These are phyloP conservation scores for Agapornis canus DNA, from an alignment of 2,797 vertebrate genomes.

Conservation along the genomic window DNA sequence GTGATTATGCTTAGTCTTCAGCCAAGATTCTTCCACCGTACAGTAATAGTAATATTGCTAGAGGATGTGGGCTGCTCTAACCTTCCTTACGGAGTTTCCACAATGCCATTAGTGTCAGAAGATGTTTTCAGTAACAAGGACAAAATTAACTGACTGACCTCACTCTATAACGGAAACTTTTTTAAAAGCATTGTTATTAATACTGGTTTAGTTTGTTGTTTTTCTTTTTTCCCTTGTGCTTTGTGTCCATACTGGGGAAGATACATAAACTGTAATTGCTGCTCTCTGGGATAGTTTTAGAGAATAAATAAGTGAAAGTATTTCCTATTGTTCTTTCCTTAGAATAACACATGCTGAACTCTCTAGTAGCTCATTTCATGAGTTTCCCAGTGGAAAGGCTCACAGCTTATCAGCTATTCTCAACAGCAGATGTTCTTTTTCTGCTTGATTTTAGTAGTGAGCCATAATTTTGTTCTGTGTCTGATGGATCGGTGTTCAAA, in stretches of 20 bases:
- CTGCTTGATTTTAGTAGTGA: constrained; percentile 35
- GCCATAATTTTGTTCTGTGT: constrained; percentile 36
- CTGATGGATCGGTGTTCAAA: constrained; percentile 39
- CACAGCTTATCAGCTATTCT: constrained; percentile 41
- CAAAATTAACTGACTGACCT: background rate
- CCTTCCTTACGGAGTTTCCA: background rate
- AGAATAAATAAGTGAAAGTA: constrained; percentile 32
- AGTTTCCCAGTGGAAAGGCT: constrained; percentile 50
- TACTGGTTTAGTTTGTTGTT: background rate
- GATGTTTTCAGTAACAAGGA: background rate
- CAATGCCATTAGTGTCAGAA: background rate
- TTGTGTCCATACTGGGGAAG: background rate
- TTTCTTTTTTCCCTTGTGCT: background rate
- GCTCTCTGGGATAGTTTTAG: background rate
- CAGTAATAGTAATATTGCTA: background rate
- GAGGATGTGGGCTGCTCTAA: background rate
- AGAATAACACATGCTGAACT: constrained; percentile 11
- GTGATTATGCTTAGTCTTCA: background rate
- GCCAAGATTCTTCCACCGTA: background rate
- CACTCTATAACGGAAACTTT: background rate
- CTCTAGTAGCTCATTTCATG: constrained; percentile 45
- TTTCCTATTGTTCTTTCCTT: constrained; percentile 42
- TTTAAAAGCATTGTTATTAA: background rate
- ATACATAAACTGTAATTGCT: background rate
- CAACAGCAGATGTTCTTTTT: constrained; percentile 65